A percentile compares a stretch with the other conserved stretches of the same genome.
Conservation (phyloP, 2,797 vertebrate genomes). For the Chelon auratus region DNA sequence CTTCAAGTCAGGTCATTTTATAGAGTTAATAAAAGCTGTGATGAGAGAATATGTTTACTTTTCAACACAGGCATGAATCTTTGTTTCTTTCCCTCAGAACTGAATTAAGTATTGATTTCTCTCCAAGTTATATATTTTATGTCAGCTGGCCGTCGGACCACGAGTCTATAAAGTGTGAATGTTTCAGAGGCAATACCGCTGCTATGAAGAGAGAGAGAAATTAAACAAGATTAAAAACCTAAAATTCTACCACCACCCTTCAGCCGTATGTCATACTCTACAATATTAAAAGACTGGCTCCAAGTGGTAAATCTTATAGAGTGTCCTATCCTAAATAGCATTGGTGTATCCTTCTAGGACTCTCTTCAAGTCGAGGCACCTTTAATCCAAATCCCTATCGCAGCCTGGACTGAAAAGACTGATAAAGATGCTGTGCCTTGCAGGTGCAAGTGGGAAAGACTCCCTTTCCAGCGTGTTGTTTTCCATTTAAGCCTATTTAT, state of each 20-base stretch:
- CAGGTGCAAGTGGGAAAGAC: slow-evolving; percentile 7
- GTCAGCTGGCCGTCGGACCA: not conserved
- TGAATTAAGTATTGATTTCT: slow-evolving; percentile 23
- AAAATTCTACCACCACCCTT: not conserved
- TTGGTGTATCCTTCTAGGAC: not conserved
- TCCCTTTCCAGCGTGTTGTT: slow-evolving; percentile 17
- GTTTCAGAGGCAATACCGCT: not conserved
- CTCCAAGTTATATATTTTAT: not conserved
- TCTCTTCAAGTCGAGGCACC: not conserved
- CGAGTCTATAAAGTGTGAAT: not conserved
- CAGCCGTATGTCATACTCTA: not conserved
- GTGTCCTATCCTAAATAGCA: not conserved
- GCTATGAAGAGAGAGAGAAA: slow-evolving; percentile 7
- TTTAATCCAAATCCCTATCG: not conserved
- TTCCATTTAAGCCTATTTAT: slow-evolving; percentile 13
- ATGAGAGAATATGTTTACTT: slow-evolving; percentile 9
- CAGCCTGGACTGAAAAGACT: not conserved
- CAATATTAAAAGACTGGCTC: not conserved
- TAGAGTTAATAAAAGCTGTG: slow-evolving; percentile 1
- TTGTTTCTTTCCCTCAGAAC: not conserved
- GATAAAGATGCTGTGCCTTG: not conserved
- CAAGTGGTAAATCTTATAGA: not conserved
- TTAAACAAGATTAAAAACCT: slow-evolving; percentile 14
- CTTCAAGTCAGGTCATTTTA: slow-evolving; percentile 21
- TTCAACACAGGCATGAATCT: not conserved